phyloP scores from a whole-genome alignment of 1,140 invertebrate species.

The Scaptomyza graminum region DNA sequence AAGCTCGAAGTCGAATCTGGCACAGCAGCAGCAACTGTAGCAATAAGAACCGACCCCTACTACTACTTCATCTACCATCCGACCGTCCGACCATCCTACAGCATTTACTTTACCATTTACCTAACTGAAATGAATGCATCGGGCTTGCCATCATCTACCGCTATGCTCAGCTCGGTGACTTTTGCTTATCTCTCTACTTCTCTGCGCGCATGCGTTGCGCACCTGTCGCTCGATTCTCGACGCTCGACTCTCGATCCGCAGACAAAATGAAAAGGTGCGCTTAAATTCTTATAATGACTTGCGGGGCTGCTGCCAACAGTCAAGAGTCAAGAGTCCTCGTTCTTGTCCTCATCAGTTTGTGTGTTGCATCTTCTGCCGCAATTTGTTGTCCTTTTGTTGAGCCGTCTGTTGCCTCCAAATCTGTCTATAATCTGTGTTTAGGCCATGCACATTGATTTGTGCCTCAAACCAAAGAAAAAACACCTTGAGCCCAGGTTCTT shows the following conservation, averaged over 20 bases:
- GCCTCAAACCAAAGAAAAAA: conserved; percentile 51
- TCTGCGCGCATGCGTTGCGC: conserved; percentile 61
- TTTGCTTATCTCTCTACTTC: conserved; percentile 21
- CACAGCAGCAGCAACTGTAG: conserved; percentile 57
- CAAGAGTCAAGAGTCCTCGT: conserved; percentile 14
- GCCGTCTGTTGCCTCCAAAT: conserved; percentile 66
- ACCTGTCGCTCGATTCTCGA: conserved; percentile 64
- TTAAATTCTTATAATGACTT: conserved; percentile 82
- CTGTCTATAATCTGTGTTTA: conserved; percentile 81
- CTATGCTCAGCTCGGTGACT: conserved; percentile 44
- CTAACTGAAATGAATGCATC: conserved; percentile 21
- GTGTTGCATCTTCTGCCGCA: conserved; percentile 55
- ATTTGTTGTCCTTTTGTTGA: conserved; percentile 55
- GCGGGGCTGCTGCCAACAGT: conserved; percentile 30
- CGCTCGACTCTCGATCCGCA: conserved; percentile 46
- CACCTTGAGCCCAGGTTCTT: conserved; percentile 61
- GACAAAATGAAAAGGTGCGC: conserved; percentile 79
- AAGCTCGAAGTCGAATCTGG: conserved; percentile 62
- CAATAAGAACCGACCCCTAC: conserved; percentile 21
- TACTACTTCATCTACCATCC: conserved; percentile 24
- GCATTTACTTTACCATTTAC: conserved; percentile 23
- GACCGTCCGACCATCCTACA: conserved; percentile 24
- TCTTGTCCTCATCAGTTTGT: conserved; percentile 34
- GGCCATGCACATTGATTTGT: conserved; percentile 55
- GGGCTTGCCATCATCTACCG: conserved; percentile 56